phyloP scores from a whole-genome alignment of 1,140 invertebrate species.

The Scaptomyza hsui region DNA sequence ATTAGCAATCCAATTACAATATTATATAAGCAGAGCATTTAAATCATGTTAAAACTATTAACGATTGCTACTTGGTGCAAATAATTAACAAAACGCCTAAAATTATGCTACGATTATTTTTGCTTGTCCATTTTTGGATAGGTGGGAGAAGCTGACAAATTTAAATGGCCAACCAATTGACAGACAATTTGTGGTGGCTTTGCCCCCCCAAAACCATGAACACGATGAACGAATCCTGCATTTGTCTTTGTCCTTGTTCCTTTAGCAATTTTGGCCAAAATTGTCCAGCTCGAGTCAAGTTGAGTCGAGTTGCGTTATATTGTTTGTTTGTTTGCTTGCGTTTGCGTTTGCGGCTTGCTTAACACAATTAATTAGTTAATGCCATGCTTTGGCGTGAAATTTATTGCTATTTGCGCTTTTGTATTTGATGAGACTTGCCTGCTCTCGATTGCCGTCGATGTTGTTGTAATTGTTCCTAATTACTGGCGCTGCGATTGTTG shows the following conservation, averaged over 20 bases:
- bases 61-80: too few relatives aligned
- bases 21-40: too few relatives aligned
- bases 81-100: too few relatives aligned
- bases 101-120: too few relatives aligned
- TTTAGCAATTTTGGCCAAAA: slow-evolving; percentile 4
- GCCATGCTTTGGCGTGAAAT: slow-evolving; percentile 74
- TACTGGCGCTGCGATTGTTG: slow-evolving; percentile 65
- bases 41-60: too few relatives aligned
- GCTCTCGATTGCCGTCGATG: slow-evolving; percentile 4
- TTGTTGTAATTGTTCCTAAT: slow-evolving; percentile 71
- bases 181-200: slow-evolving; percentile 39
- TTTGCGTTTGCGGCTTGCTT: slow-evolving; percentile 61
- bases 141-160: slow-evolving; percentile 25
- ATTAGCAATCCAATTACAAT: too few relatives aligned
- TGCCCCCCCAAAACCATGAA: background rate
- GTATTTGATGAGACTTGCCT: slow-evolving; percentile 56
- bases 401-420: slow-evolving; percentile 74
- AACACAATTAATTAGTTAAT: slow-evolving; percentile 81
- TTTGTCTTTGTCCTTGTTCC: slow-evolving; percentile 5
- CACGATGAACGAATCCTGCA: background rate
- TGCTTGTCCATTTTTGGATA: too few relatives aligned
- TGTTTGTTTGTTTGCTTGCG: slow-evolving; percentile 43
- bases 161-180: slow-evolving; percentile 41
- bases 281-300: slow-evolving; percentile 11
- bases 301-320: slow-evolving; percentile 24